Percentiles rank a stretch among this genome's conserved stretches.
Conservation (phyloP, 2,888 invertebrate species). For the Cheilosia scutellata region DNA sequence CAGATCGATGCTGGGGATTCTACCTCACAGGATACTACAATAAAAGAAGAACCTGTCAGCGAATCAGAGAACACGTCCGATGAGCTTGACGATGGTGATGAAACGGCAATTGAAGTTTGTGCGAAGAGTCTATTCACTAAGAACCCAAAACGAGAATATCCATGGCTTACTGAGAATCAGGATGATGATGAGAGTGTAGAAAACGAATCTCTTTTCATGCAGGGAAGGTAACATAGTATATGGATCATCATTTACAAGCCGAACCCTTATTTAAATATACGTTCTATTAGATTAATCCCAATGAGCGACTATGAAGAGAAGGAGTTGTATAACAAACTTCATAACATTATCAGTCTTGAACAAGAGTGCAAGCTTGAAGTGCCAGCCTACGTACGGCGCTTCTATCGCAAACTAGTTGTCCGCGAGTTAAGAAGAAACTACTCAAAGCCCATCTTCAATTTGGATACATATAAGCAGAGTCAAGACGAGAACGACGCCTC, state of each 20-base stretch:
- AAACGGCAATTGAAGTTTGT: slow-evolving; percentile 77
- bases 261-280: background rate
- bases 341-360: slow-evolving; percentile 79
- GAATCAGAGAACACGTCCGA: slow-evolving; percentile 37
- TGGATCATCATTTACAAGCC: background rate
- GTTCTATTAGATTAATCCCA: slow-evolving; percentile 76
- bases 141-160: slow-evolving; percentile 82
- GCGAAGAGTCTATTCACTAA: slow-evolving; percentile 83
- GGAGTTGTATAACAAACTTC: slow-evolving; percentile 80
- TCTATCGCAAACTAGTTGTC: slow-evolving; percentile 86
- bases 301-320: slow-evolving; percentile 83
- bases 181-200: slow-evolving; percentile 44
- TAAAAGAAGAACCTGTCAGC: slow-evolving; percentile 68
- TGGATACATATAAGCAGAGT: slow-evolving; percentile 84
- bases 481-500: slow-evolving; percentile 4
- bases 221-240: slow-evolving; percentile 52
- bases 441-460: slow-evolving; percentile 85
- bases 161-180: slow-evolving; percentile 83
- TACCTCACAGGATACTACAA: slow-evolving; percentile 53
- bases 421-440: slow-evolving; percentile 86
- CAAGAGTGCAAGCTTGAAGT: slow-evolving; percentile 79
- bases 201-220: slow-evolving; percentile 60
- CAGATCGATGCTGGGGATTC: slow-evolving; percentile 64
- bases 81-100: slow-evolving; percentile 50
- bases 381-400: slow-evolving; percentile 83